Conservation (phyloP, 2,113 vertebrate genomes). For the Catharus fuscescens region DNA sequence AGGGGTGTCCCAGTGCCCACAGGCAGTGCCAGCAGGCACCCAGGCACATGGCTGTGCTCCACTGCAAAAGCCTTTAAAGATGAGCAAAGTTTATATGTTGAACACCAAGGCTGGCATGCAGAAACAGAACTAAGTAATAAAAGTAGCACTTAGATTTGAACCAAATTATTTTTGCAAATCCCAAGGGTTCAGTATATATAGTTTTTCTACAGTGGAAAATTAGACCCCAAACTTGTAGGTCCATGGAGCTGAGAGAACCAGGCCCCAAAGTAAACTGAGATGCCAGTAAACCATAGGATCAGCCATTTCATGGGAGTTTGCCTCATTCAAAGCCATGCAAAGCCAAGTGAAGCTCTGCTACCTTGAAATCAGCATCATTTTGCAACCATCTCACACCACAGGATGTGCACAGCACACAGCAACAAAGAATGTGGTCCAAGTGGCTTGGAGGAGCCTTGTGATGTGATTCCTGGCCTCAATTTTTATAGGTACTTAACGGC, state of each 20-base stretch:
- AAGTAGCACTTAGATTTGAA: not conserved
- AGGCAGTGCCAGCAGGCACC: not conserved
- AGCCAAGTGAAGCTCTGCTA: not conserved
- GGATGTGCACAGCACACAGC: fast-evolving
- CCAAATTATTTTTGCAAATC: not conserved
- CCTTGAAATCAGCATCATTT: not conserved
- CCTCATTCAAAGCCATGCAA: not conserved
- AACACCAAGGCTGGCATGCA: not conserved
- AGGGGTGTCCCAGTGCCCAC: not conserved
- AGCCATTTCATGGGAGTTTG: not conserved
- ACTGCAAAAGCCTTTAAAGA: not conserved
- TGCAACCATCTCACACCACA: not conserved
- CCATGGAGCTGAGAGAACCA: fast-evolving
- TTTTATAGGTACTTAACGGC: not conserved
- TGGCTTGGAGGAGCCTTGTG: not conserved
- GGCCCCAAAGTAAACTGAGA: not conserved
- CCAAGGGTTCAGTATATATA: not conserved
- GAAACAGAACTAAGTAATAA: not conserved
- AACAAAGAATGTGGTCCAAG: not conserved
- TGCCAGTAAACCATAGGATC: not conserved
- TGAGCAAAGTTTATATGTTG: not conserved
- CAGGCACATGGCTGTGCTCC: not conserved
- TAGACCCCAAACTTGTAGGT: not conserved
- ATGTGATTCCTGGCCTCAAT: not conserved
- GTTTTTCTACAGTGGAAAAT: not conserved